Percentiles rank a stretch among this genome's conserved stretches.
These are phyloP conservation scores for Erpornis zantholeuca DNA, from an alignment of 2,113 vertebrate species.

Conservation along the genomic window DNA sequence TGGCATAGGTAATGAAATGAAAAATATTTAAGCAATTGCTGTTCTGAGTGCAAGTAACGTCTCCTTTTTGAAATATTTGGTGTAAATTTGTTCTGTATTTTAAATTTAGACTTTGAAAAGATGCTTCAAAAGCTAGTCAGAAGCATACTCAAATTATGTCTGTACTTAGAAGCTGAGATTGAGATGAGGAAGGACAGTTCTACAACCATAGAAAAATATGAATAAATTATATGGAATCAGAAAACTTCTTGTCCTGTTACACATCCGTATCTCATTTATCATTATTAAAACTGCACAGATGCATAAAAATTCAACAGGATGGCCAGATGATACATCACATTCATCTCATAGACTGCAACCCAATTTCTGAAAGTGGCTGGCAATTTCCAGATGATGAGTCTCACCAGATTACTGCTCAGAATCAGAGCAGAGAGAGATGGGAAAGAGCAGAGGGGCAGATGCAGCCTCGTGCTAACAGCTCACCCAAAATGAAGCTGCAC, in stretches of 20 bases:
- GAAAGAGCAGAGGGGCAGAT: background rate
- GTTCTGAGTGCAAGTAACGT: background rate
- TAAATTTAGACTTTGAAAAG: background rate
- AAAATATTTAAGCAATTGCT: background rate
- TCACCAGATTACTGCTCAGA: background rate
- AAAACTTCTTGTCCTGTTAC: background rate
- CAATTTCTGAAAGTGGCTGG: background rate
- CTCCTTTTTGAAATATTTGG: background rate
- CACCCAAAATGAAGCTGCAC: background rate
- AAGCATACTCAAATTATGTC: background rate
- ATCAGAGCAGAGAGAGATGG: background rate
- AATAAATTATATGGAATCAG: background rate
- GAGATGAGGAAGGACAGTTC: background rate
- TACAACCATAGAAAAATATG: background rate
- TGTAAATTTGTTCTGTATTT: background rate
- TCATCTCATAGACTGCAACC: background rate
- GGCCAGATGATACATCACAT: background rate
- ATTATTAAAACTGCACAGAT: background rate
- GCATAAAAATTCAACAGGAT: background rate
- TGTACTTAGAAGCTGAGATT: background rate
- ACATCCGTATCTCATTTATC: background rate
- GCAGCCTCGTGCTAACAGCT: background rate
- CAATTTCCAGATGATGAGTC: background rate
- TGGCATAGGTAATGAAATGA: background rate
- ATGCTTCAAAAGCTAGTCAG: background rate